phyloP scores from a whole-genome alignment of 2,113 vertebrate species.

The Stigmatopora nigra region DNA sequence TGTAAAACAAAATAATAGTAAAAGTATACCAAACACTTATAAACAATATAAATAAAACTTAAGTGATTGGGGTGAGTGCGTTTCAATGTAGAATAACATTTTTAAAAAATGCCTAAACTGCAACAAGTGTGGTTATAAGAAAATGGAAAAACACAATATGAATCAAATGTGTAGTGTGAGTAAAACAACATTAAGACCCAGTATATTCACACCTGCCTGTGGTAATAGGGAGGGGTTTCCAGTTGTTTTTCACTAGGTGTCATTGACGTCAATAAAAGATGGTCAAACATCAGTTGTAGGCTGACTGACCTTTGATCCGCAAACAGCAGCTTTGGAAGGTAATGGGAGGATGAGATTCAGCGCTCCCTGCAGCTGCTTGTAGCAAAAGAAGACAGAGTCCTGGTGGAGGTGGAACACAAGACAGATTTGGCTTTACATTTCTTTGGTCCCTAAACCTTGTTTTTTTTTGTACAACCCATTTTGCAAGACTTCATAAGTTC shows the following conservation, averaged over 20 bases:
- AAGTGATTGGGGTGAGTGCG: background rate
- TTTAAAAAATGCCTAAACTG: background rate
- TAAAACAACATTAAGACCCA: background rate
- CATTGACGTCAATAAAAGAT: conserved; percentile 26
- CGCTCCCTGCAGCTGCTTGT: conserved; percentile 72
- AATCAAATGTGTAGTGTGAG: background rate
- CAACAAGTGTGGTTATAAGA: background rate
- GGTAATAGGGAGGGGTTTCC: conserved; percentile 17
- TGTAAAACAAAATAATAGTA: conserved; percentile 3
- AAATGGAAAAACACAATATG: background rate
- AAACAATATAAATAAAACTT: conserved; percentile 15
- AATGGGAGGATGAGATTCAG: conserved; percentile 71
- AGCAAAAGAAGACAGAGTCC: conserved; percentile 77
- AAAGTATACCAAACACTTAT: conserved; percentile 1
- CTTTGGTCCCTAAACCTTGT: background rate
- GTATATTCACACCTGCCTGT: background rate
- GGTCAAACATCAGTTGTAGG: conserved; percentile 37
- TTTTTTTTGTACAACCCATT: background rate
- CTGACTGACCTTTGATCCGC: conserved; percentile 35
- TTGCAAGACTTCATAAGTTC: background rate
- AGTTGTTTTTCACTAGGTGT: conserved; percentile 19
- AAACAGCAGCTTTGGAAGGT: conserved; percentile 19
- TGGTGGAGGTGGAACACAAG: conserved; percentile 46
- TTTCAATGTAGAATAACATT: background rate
- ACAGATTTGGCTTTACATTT: conserved; percentile 1